A percentile compares a stretch with the other conserved stretches of the same genome.
Evolutionary conservation across 2,797 vertebrate species (phyloP).

Genomic region (Enteromius mattozi): DNA sequence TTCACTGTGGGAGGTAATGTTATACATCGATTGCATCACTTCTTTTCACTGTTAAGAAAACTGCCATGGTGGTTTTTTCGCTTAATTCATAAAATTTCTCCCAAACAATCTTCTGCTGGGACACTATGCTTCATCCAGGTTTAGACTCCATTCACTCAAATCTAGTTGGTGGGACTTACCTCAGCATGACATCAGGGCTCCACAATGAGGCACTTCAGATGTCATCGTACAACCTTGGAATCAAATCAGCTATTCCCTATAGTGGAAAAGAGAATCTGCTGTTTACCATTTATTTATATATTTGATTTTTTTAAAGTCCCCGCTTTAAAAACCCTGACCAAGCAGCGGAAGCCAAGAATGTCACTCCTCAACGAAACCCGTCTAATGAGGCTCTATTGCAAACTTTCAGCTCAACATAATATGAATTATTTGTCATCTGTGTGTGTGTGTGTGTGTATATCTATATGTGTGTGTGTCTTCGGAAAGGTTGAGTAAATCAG

Average conservation of each 20-base stretch:
- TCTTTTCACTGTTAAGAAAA: slow-evolving; percentile 10
- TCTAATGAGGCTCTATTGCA: slow-evolving; percentile 55
- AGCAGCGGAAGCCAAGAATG: slow-evolving; percentile 43
- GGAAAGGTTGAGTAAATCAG: slow-evolving; percentile 80
- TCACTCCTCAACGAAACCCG: slow-evolving; percentile 44
- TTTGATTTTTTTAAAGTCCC: slow-evolving; percentile 9
- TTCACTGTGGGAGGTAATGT: slow-evolving; percentile 20
- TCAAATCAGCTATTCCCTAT: slow-evolving; percentile 44
- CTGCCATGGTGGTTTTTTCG: background rate
- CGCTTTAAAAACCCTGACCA: slow-evolving; percentile 53
- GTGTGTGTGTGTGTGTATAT: slow-evolving; percentile 46
- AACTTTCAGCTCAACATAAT: slow-evolving; percentile 55
- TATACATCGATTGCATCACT: slow-evolving; percentile 21
- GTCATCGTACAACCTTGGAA: slow-evolving; percentile 24
- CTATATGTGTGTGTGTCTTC: slow-evolving; percentile 73
- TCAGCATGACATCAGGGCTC: slow-evolving; percentile 47
- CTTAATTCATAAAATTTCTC: slow-evolving; percentile 36
- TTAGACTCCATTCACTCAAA: slow-evolving; percentile 34
- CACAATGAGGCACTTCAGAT: slow-evolving; percentile 26
- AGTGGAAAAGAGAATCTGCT: slow-evolving; percentile 61
- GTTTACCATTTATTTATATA: slow-evolving; percentile 79
- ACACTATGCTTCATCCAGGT: slow-evolving; percentile 31
- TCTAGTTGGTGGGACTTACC: slow-evolving; percentile 40
- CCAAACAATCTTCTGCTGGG: slow-evolving; percentile 26
- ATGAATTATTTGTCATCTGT: slow-evolving; percentile 76